Percentiles rank a stretch among this genome's conserved stretches.
phyloP scores from a whole-genome alignment of 2,888 invertebrate species.

The Isoperla grammatica region DNA sequence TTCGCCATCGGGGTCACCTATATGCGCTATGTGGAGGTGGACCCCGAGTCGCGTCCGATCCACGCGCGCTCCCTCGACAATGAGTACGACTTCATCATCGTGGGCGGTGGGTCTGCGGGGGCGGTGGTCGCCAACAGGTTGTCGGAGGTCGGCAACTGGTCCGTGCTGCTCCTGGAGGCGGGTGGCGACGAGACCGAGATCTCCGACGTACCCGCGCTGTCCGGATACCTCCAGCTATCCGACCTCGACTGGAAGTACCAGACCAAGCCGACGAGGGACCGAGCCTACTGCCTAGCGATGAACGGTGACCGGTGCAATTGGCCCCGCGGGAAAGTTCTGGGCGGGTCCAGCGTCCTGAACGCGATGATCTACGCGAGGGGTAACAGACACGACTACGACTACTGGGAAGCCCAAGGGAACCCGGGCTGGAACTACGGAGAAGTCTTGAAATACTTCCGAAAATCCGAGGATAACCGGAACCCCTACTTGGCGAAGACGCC shows the following conservation, averaged over 20 bases:
- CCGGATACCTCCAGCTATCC: constrained; percentile 77
- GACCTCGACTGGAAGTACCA: constrained; percentile 91
- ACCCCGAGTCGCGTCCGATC: constrained; percentile 73
- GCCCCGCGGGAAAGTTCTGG: constrained; percentile 86
- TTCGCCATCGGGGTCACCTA: constrained; percentile 61
- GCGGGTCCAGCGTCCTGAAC: constrained; percentile 82
- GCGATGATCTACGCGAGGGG: constrained; percentile 91
- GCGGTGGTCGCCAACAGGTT: constrained; percentile 81
- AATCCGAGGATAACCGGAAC: constrained; percentile 83
- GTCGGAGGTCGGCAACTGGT: constrained; percentile 76
- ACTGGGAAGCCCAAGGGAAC: constrained; percentile 79
- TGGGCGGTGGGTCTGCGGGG: constrained; percentile 86
- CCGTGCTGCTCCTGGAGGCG: constrained; percentile 76
- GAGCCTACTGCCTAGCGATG: constrained; percentile 83
- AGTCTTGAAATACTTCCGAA: constrained; percentile 76
- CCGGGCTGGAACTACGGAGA: constrained; percentile 80
- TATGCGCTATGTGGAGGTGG: constrained; percentile 61
- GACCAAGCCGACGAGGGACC: constrained; percentile 69
- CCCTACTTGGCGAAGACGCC: constrained; percentile 69
- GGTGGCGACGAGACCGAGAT: constrained; percentile 86
- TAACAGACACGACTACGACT: constrained; percentile 78
- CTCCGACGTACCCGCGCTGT: constrained; percentile 79
- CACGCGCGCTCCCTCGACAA: constrained; percentile 57
- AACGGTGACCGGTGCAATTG: constrained; percentile 82
- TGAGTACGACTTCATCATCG: constrained; percentile 80